phyloP scores from a whole-genome alignment of 2,888 invertebrate species.

The Eustalomyia histrio region DNA sequence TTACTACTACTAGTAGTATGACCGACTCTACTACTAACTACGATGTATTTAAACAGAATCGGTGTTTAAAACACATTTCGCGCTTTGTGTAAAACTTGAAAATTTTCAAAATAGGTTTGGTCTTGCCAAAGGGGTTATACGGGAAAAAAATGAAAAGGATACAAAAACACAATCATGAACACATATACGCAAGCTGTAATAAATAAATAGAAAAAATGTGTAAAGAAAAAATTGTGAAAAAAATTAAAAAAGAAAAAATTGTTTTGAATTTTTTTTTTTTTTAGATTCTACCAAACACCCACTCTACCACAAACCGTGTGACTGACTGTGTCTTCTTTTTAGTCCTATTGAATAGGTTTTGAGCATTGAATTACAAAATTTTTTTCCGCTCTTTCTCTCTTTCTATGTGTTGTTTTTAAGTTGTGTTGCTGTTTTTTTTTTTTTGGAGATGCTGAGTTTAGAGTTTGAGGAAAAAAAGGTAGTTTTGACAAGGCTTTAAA shows the following conservation, averaged over 20 bases:
- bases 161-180: conserved; percentile 28
- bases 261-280: conserved; percentile 59
- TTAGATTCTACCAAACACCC: conserved; percentile 12
- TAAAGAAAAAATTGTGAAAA: conserved; percentile 42
- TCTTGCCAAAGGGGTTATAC: conserved; percentile 59
- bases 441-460: background rate
- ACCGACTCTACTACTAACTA: background rate
- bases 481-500: conserved; percentile 52
- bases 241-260: conserved; percentile 41
- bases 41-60: conserved; percentile 49
- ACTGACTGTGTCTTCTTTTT: conserved; percentile 34
- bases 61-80: conserved; percentile 62
- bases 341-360: conserved; percentile 40
- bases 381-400: conserved; percentile 44
- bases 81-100: conserved; percentile 54
- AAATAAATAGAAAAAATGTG: conserved; percentile 29
- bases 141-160: conserved; percentile 32
- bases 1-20: background rate
- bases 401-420: conserved; percentile 42
- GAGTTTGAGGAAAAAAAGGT: conserved; percentile 50
- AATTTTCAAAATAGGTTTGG: conserved; percentile 62
- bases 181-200: conserved; percentile 1
- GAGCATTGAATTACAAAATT: conserved; percentile 28
- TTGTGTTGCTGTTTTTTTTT: conserved; percentile 23
- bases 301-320: background rate